phyloP scores from a whole-genome alignment of 2,113 vertebrate species.

The Terrapene triunguis region DNA sequence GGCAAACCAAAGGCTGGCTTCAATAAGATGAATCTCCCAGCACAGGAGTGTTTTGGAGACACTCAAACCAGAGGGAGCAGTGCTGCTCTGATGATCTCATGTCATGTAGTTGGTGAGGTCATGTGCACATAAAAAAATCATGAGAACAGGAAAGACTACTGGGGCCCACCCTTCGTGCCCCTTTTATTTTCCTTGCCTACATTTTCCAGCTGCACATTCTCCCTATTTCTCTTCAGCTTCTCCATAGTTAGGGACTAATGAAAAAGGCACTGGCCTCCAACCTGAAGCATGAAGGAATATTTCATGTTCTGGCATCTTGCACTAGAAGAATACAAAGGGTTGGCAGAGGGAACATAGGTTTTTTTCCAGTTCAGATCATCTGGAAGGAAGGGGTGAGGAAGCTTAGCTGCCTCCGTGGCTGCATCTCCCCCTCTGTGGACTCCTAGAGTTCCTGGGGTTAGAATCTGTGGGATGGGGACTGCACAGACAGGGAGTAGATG shows the following conservation, averaged over 20 bases:
- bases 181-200: slow-evolving; percentile 1
- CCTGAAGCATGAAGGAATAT: not conserved
- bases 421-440: not conserved
- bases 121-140: not conserved
- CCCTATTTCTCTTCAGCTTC: not conserved
- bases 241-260: not conserved
- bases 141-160: not conserved
- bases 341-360: not conserved
- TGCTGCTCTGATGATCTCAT: not conserved
- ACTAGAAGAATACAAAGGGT: not conserved
- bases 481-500: not conserved
- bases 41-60: not conserved
- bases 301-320: not conserved
- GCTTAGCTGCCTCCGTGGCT: not conserved
- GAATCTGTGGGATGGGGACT: not conserved
- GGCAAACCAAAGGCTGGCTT: not conserved
- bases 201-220: not conserved
- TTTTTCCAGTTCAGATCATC: not conserved
- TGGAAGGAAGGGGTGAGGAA: not conserved
- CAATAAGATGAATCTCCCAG: not conserved
- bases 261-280: not conserved
- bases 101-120: slow-evolving; percentile 21
- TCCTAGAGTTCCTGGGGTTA: not conserved
- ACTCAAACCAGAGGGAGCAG: rapidly evolving
- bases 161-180: not conserved